Evolutionary conservation across 2,797 vertebrate species (phyloP).

Genomic region (Onychomys leucogaster): DNA sequence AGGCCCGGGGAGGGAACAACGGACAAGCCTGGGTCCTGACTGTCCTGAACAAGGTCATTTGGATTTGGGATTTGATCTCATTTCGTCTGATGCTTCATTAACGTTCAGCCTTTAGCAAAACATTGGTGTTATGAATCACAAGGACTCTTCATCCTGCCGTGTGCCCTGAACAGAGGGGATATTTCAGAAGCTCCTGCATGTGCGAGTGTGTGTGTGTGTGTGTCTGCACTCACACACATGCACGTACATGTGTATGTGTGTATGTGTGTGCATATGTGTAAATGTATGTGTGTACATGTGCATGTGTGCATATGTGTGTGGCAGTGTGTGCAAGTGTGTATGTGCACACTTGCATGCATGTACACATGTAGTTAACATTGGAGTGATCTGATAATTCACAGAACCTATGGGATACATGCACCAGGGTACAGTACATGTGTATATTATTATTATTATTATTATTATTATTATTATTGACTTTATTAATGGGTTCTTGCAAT

Average conservation of each 20-base stretch:
- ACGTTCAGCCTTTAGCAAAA: too few relatives aligned
- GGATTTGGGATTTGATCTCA: background rate
- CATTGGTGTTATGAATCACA: too few relatives aligned
- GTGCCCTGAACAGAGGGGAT: background rate
- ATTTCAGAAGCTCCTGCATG: background rate
- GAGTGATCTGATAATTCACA: background rate
- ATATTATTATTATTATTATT: background rate
- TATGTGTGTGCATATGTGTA: background rate
- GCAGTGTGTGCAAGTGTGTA: background rate
- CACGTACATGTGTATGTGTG: background rate
- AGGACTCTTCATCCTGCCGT: background rate
- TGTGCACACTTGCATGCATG: background rate
- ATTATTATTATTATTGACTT: background rate
- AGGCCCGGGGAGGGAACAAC: background rate
- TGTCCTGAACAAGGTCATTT: background rate
- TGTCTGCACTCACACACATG: too few relatives aligned
- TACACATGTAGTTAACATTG: background rate
- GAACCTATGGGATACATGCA: too few relatives aligned
- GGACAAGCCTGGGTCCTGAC: too few relatives aligned
- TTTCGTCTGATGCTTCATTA: background rate
- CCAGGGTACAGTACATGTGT: fast-evolving
- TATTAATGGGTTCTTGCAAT: background rate
- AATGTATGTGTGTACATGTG: background rate
- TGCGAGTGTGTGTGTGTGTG: background rate
- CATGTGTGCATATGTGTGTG: background rate